Evolutionary conservation across 2,113 vertebrate genomes (phyloP).

Genomic region (Astur gentilis): DNA sequence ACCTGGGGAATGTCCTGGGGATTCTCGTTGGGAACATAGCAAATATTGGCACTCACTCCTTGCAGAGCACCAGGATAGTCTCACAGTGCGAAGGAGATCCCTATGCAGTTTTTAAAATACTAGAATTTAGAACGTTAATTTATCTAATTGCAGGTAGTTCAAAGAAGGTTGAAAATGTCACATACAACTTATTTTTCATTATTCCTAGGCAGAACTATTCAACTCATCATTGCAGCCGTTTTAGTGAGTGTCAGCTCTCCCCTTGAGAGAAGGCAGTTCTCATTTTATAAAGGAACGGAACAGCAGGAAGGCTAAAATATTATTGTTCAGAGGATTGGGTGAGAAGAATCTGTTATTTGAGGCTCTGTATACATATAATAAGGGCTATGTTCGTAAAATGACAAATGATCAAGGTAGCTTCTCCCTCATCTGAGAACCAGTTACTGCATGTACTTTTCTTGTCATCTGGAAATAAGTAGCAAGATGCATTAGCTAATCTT

Average conservation of each 20-base stretch:
- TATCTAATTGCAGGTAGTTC: slow-evolving; percentile 1
- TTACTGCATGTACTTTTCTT: background rate
- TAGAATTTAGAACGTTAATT: slow-evolving; percentile 1
- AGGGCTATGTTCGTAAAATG: background rate
- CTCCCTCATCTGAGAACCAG: background rate
- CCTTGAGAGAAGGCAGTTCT: background rate
- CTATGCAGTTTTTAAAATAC: background rate
- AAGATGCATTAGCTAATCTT: background rate
- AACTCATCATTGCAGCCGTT: background rate
- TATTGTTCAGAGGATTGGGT: background rate
- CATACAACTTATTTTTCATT: background rate
- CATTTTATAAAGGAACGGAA: background rate
- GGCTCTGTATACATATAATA: background rate
- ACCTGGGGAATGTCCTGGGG: background rate
- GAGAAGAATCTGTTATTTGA: background rate
- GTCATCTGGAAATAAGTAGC: background rate
- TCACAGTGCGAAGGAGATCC: background rate
- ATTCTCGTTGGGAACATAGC: background rate
- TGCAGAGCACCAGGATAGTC: background rate
- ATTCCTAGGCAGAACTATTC: background rate
- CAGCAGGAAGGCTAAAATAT: background rate
- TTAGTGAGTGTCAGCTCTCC: background rate
- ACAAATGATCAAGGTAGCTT: background rate
- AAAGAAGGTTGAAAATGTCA: background rate
- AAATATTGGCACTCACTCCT: background rate